Base-by-base conservation (phyloP, 2,888 invertebrate genomes). In the Cantharis rustica region DNA sequence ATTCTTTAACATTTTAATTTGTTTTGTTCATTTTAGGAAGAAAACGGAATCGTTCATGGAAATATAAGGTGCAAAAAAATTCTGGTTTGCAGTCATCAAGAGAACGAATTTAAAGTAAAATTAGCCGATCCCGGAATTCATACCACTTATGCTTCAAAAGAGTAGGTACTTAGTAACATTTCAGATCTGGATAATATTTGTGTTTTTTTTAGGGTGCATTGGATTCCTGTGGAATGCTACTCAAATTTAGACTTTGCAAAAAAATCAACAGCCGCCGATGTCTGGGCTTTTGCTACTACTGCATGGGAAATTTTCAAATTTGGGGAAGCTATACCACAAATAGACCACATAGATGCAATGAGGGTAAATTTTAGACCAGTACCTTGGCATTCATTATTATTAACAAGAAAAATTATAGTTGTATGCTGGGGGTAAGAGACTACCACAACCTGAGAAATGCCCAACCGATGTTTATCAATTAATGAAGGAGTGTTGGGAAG, bases 261-360 rank as follows among this genome's bases (percentile, higher is more conserved):
- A 85, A 89, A 90, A 10, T 94, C 93, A 16, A 90, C 91, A 0
- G 90, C 92, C 72, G 94, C 95, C 11, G 98, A 98, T 85, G 93
- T 97, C 17, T 98, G 96, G 96, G 96, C 98, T 5, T 94, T 95
- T 85, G 96, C 95, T 0, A 98, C 97, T 3, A 97, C 97, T 0
- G 87, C 97, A 16, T 98, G 97, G 96, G 96, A 98, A 88, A 94
- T 98, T 82, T 98, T 97, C 88, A 93, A 94, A 0, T 93, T 92
- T 82, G 97, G 97, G 0, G 90, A 86, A 79, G 79, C 81, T 69
- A 84, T 86, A 11, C 82, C 82, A 66, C 77, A 82, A n/a, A 80
- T 76, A 10, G 85, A 87, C 78, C 85, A 86, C 68, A 73, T 83
- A 3, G 84, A 86, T 75, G 82, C 84, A 3, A 87, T 87, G 86